A percentile compares a stretch with the other conserved stretches of the same genome.
These are phyloP conservation scores for Ischnura elegans DNA, from an alignment of 2,888 invertebrate species.

Conservation along the genomic window DNA sequence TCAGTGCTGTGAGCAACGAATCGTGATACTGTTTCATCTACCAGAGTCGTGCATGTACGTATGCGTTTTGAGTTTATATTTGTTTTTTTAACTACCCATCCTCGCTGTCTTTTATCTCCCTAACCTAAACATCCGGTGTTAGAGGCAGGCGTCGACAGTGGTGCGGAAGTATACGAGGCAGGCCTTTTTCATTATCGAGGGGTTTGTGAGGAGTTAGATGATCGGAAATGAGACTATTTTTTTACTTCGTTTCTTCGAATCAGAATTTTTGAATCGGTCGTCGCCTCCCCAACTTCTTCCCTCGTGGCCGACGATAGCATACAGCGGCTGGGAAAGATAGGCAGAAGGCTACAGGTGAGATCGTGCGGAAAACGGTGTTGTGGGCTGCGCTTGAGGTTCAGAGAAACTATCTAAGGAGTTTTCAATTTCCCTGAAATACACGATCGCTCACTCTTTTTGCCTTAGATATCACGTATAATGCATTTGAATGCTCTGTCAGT, in stretches of 20 bases:
- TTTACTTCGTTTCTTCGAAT: background rate
- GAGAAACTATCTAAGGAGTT: background rate
- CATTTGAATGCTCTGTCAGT: too few species aligned
- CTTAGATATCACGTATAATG: too few species aligned
- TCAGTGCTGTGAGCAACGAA: background rate
- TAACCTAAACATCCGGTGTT: constrained; percentile 17
- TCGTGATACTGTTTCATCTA: background rate
- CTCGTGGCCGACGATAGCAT: background rate
- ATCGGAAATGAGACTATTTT: constrained; percentile 17
- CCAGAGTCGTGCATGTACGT: background rate
- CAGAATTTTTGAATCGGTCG: background rate
- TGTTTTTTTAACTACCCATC: background rate
- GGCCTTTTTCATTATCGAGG: background rate
- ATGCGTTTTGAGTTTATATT: background rate
- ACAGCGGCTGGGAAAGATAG: background rate
- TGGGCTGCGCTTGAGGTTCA: background rate
- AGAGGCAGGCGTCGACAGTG: background rate
- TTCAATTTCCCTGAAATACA: background rate
- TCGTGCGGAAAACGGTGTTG: background rate
- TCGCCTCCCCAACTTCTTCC: background rate
- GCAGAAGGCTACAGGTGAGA: background rate
- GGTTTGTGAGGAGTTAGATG: constrained; percentile 15
- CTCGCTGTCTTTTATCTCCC: constrained; percentile 7
- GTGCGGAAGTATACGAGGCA: background rate
- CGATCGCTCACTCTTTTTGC: too few species aligned